A percentile compares a stretch with the other conserved stretches of the same genome.
phyloP scores from a whole-genome alignment of 2,888 invertebrate genomes.

The Biston stratarius region DNA sequence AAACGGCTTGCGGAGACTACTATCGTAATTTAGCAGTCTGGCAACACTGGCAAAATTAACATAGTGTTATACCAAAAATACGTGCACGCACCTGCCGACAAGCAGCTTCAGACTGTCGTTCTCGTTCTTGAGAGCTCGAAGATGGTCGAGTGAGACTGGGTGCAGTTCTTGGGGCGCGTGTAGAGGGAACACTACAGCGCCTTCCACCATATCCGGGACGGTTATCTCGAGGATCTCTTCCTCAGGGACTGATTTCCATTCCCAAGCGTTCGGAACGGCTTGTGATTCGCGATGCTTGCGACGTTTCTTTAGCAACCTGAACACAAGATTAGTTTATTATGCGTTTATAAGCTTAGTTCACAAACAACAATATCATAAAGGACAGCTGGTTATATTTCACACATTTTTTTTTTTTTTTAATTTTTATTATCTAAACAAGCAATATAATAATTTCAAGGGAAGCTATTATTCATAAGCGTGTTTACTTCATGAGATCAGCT shows the following conservation, averaged over 20 bases:
- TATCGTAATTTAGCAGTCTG: too few relatives aligned
- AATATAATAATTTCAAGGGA: background rate
- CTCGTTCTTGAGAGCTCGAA: constrained; percentile 62
- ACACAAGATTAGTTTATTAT: background rate
- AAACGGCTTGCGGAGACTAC: too few relatives aligned
- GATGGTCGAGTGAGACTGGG: constrained; percentile 55
- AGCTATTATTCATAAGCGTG: background rate
- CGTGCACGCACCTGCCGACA: constrained; percentile 66
- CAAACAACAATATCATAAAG: background rate
- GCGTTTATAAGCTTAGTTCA: too few relatives aligned
- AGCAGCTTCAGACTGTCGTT: constrained; percentile 66
- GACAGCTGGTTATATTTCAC: too few relatives aligned
- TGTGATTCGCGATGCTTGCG: constrained; percentile 68
- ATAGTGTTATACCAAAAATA: too few relatives aligned
- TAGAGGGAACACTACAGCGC: constrained; percentile 70
- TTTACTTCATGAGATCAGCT: constrained; percentile 67
- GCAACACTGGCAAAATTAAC: too few relatives aligned
- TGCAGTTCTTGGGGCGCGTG: constrained; percentile 73
- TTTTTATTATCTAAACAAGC: too few relatives aligned
- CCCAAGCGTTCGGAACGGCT: constrained; percentile 68
- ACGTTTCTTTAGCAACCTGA: constrained; percentile 63
- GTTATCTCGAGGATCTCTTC: constrained; percentile 72
- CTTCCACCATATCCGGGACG: constrained; percentile 65
- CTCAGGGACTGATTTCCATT: constrained; percentile 70
- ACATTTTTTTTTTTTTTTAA: too few relatives aligned